These are phyloP conservation scores for Corvus moneduloides DNA, from an alignment of 2,113 vertebrate species.

Conservation along the genomic window DNA sequence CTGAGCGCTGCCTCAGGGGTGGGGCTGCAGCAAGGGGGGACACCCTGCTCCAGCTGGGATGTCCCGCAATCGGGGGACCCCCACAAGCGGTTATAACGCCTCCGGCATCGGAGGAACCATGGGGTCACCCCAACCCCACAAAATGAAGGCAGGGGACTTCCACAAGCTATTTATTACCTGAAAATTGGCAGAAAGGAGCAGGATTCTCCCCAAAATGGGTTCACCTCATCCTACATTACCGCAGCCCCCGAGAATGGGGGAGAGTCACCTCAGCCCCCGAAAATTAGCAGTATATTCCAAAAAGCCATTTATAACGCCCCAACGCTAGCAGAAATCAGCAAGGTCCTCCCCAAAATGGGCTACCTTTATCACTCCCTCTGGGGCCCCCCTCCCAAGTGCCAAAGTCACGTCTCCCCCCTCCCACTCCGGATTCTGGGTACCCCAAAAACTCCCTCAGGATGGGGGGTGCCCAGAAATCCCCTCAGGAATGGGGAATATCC, in stretches of 20 bases:
- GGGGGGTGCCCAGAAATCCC: not conserved
- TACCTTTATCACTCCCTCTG: not conserved
- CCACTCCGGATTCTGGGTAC: not conserved
- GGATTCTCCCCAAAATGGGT: not conserved
- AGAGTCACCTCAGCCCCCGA: not conserved
- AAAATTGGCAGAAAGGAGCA: not conserved
- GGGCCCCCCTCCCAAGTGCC: not conserved
- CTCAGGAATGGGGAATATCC: not conserved
- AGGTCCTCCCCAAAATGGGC: not conserved
- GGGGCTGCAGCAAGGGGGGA: not conserved
- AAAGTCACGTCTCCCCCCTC: not conserved
- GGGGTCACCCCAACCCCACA: not conserved
- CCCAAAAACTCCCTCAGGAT: not conserved
- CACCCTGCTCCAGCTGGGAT: not conserved
- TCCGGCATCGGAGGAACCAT: not conserved
- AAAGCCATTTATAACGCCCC: not conserved
- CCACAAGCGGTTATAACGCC: not conserved
- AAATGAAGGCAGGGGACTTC: not conserved
- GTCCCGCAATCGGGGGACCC: no score
- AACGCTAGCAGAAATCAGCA: not conserved
- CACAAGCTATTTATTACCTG: not conserved
- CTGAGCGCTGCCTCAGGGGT: not conserved
- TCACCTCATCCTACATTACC: not conserved
- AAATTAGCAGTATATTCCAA: not conserved
- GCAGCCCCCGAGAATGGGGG: accelerated